Conservation (phyloP, 1,140 invertebrate genomes). For the Lordiphosa stackelbergi region DNA sequence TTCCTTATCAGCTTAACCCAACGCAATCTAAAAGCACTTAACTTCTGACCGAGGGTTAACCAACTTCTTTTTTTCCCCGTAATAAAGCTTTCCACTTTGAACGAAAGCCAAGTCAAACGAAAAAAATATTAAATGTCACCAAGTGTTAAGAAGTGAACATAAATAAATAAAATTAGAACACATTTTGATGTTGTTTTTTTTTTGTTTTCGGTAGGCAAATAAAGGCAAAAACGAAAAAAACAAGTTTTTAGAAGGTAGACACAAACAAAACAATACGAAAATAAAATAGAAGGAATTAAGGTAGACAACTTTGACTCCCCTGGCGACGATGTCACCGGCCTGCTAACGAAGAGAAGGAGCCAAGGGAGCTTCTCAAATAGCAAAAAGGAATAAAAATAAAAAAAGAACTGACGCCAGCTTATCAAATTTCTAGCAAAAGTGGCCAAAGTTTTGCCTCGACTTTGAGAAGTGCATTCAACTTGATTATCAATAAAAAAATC, state of each 20-base stretch:
- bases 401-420: neutral
- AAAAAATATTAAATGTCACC: constrained; percentile 3
- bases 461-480: constrained; percentile 54
- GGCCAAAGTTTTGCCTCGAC: no score
- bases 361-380: neutral
- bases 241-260: constrained; percentile 12
- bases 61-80: no score
- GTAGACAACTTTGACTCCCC: constrained; percentile 8
- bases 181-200: no score
- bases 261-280: neutral
- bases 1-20: no score
- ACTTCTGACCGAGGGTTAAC: no score
- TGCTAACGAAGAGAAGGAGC: neutral
- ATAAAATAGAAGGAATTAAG: neutral
- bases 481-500: constrained; percentile 68
- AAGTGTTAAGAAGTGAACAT: neutral
- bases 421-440: neutral
- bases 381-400: neutral
- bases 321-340: neutral
- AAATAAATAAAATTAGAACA: neutral
- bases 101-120: neutral
- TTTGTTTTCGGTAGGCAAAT: neutral
- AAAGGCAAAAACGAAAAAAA: constrained; percentile 14
- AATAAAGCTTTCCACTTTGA: no score
- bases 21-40: no score